These are phyloP conservation scores for Drosophila takahashii DNA, from an alignment of 1,140 invertebrate species.

Conservation along the genomic window DNA sequence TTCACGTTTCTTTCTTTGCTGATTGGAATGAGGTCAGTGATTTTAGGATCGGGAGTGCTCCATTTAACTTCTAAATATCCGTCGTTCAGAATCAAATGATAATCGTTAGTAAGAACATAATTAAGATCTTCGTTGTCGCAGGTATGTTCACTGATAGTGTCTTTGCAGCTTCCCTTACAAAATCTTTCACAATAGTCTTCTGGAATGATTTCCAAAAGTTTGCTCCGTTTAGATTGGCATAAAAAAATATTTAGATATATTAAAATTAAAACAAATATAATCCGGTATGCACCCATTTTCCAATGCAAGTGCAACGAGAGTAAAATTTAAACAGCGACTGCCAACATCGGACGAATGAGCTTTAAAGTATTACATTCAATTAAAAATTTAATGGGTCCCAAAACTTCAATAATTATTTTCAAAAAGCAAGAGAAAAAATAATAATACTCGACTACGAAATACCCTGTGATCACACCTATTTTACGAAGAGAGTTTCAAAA, in stretches of 20 bases:
- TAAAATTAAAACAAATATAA: not conserved
- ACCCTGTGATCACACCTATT: not conserved
- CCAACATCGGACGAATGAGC: too few species aligned
- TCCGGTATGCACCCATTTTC: not conserved
- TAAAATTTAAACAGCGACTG: not conserved
- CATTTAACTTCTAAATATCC: conserved; percentile 13
- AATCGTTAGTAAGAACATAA: conserved; percentile 4
- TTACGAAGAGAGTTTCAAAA: too few species aligned
- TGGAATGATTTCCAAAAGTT: conserved; percentile 2
- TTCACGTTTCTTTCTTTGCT: not conserved
- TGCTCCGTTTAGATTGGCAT: not conserved
- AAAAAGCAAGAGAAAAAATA: not conserved
- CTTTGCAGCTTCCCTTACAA: conserved; percentile 3
- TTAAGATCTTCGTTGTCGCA: conserved; percentile 10
- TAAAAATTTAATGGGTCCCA: conserved; percentile 7
- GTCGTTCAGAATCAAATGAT: conserved; percentile 7
- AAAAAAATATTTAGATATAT: not conserved
- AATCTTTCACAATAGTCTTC: conserved; percentile 4
- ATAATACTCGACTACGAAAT: not conserved
- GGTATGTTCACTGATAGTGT: not conserved
- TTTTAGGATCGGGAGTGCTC: not conserved
- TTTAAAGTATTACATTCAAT: not conserved
- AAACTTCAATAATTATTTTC: not conserved
- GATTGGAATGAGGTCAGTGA: not conserved
- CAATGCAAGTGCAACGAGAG: not conserved